Evolutionary conservation across 2,797 vertebrate genomes (phyloP).

Genomic region (Cetoscarus ocellatus): DNA sequence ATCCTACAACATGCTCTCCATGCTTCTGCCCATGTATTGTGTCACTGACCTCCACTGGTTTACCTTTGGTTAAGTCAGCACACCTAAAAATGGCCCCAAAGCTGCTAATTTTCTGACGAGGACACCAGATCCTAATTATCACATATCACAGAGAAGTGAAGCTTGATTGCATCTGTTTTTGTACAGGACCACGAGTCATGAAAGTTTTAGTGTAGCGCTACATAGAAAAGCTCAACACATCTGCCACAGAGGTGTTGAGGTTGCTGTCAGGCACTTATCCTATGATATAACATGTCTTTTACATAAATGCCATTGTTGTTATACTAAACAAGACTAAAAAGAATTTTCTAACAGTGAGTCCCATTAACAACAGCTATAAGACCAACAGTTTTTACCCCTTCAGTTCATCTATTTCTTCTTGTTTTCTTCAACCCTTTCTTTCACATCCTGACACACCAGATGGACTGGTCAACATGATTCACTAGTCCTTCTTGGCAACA

Average conservation of each 20-base stretch:
- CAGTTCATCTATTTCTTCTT: too few relatives aligned
- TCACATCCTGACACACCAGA: too few relatives aligned
- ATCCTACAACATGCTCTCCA: slow-evolving; percentile 22
- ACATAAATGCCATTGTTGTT: neutral
- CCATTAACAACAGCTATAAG: neutral
- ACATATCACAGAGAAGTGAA: slow-evolving; percentile 11
- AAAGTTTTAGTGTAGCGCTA: neutral
- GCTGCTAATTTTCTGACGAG: slow-evolving; percentile 33
- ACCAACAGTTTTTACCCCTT: neutral
- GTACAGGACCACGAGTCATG: neutral
- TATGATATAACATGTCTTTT: neutral
- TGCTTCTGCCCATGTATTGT: slow-evolving; percentile 11
- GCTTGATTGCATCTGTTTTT: neutral
- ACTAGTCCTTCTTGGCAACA: too few relatives aligned
- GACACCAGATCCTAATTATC: slow-evolving; percentile 9
- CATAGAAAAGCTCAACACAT: neutral
- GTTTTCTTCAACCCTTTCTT: too few relatives aligned
- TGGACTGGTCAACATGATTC: too few relatives aligned
- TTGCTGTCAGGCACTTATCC: neutral
- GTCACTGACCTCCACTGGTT: slow-evolving; percentile 49
- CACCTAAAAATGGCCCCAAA: slow-evolving; percentile 48
- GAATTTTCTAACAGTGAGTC: neutral
- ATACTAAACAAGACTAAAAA: neutral
- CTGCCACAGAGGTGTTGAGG: neutral
- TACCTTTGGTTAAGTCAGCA: slow-evolving; percentile 54